Conservation (phyloP, 2,888 invertebrate genomes). For the Eilema caniola region DNA sequence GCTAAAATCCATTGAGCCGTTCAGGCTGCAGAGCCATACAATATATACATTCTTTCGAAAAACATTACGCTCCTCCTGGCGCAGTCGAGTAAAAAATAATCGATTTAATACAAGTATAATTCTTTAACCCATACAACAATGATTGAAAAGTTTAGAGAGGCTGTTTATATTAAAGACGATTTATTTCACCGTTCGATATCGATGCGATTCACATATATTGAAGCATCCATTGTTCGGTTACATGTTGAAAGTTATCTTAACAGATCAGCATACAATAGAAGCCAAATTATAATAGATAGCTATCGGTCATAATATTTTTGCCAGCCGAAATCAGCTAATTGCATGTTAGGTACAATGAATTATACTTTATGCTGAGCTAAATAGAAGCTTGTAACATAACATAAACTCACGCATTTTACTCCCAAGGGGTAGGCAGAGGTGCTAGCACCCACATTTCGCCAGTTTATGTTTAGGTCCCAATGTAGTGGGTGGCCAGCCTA, state of each 20-base stretch:
- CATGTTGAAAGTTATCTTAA: slow-evolving; percentile 21
- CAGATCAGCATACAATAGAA: slow-evolving; percentile 16
- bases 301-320: slow-evolving; percentile 13
- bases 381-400: neutral
- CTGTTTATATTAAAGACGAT: slow-evolving; percentile 7
- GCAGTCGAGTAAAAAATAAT: no score
- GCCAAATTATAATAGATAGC: slow-evolving; percentile 15
- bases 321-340: neutral
- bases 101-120: no score
- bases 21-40: no score
- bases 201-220: slow-evolving; percentile 15
- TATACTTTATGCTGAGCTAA: slow-evolving; percentile 3
- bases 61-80: no score
- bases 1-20: no score
- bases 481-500: no score
- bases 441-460: no score
- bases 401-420: no score
- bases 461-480: no score
- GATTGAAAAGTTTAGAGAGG: neutral
- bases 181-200: slow-evolving; percentile 14
- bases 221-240: slow-evolving; percentile 15
- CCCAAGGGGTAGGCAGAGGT: no score
- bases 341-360: neutral
- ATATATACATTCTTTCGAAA: no score
- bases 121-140: neutral